A percentile compares a stretch with the other conserved stretches of the same genome.
Conservation (phyloP, 1,140 invertebrate genomes). For the Harpegnathos saltator region DNA sequence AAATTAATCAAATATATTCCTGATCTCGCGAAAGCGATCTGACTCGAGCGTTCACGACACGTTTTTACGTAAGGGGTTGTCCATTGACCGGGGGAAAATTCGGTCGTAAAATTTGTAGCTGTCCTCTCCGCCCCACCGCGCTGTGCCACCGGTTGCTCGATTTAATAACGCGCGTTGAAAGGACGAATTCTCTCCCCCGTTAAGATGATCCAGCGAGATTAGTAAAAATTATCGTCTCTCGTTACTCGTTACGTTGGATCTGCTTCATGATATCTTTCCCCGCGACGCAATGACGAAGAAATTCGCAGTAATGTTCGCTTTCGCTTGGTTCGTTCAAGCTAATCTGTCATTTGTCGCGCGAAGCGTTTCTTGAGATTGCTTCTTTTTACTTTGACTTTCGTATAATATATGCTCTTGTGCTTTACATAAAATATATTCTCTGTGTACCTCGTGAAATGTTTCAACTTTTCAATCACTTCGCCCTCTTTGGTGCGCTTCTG, state of each 20-base stretch:
- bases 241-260: neutral
- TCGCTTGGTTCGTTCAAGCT: neutral
- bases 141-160: neutral
- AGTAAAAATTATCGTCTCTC: conserved; percentile 1
- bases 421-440: too few species aligned
- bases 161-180: conserved; percentile 5
- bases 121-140: too few species aligned
- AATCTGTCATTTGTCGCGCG: neutral
- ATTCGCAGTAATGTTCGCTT: neutral
- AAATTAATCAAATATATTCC: conserved; percentile 41
- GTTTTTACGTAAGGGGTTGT: conserved; percentile 21
- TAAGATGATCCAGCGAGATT: neutral
- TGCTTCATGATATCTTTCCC: neutral
- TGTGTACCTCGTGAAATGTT: too few species aligned
- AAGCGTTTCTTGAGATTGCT: neutral
- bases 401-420: too few species aligned
- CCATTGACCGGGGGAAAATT: neutral
- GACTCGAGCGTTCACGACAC: conserved; percentile 7
- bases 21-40: neutral
- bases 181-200: neutral
- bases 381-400: too few species aligned
- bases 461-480: too few species aligned
- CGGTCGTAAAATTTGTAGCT: neutral
- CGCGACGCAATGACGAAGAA: neutral
- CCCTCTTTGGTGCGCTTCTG: neutral